Evolutionary conservation across 2,113 vertebrate genomes (phyloP).

Genomic region (Sinocyclocheilus anshuiensis): DNA sequence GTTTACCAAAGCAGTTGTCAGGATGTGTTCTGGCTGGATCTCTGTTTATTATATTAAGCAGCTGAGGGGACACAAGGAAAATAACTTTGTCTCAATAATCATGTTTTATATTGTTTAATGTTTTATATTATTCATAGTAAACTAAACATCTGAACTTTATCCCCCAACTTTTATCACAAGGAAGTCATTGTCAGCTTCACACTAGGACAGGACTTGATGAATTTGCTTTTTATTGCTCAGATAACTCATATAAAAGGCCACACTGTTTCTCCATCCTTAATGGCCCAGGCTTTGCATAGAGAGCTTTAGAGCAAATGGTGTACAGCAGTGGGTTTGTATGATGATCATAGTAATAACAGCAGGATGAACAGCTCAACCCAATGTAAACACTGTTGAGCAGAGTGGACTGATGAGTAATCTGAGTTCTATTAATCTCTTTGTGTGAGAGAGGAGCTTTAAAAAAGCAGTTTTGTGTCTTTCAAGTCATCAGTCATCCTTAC

Average conservation of each 20-base stretch:
- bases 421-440: not conserved
- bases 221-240: constrained; percentile 24
- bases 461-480: not conserved
- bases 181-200: not conserved
- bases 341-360: not conserved
- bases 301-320: not conserved
- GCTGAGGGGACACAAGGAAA: not conserved
- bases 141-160: constrained; percentile 11
- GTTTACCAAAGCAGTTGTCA: not conserved
- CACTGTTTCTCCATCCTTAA: not conserved
- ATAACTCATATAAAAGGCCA: constrained; percentile 19
- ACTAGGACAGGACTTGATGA: not conserved
- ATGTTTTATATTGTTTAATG: not conserved
- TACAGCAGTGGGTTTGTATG: not conserved
- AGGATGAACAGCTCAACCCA: not conserved
- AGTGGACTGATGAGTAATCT: not conserved
- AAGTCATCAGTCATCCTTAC: not conserved
- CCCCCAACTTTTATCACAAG: not conserved
- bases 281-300: not conserved
- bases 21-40: not conserved
- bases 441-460: not conserved
- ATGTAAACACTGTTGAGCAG: constrained; percentile 8
- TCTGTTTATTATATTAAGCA: not conserved
- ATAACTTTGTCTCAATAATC: not conserved
- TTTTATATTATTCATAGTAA: constrained; percentile 8